A percentile compares a stretch with the other conserved stretches of the same genome.
phyloP scores from a whole-genome alignment of 2,797 vertebrate species.

The Periparus ater region DNA sequence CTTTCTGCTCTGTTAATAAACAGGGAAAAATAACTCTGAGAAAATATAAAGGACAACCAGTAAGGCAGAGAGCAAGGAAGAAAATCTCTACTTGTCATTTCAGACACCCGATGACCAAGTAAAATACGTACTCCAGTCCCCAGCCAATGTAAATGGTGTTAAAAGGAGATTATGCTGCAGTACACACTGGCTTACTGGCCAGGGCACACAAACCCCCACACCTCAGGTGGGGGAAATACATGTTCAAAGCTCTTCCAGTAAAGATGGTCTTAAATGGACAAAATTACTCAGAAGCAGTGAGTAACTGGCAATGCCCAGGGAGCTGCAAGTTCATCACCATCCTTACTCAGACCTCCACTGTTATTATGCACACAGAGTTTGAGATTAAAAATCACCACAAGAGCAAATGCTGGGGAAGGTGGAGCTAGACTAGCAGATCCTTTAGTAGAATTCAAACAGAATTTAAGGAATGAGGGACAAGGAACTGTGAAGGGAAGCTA shows the following conservation, averaged over 20 bases:
- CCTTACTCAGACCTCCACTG: neutral
- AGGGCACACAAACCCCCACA: fast-evolving
- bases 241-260: neutral
- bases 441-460: neutral
- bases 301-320: neutral
- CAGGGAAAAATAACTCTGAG: neutral
- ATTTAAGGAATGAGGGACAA: neutral
- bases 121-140: neutral
- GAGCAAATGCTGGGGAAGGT: fast-evolving
- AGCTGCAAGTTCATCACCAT: neutral
- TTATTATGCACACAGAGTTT: neutral
- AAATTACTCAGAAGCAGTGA: neutral
- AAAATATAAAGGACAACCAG: neutral
- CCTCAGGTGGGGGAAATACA: neutral
- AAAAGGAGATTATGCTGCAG: neutral
- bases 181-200: neutral
- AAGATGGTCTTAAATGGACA: neutral
- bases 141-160: neutral
- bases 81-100: neutral
- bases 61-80: neutral
- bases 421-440: neutral
- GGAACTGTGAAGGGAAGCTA: neutral
- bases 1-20: neutral
- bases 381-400: neutral
- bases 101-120: neutral